A percentile compares a stretch with the other conserved stretches of the same genome.
Evolutionary conservation across 1,140 invertebrate genomes (phyloP).

Genomic region (Papilio polyxenes): DNA sequence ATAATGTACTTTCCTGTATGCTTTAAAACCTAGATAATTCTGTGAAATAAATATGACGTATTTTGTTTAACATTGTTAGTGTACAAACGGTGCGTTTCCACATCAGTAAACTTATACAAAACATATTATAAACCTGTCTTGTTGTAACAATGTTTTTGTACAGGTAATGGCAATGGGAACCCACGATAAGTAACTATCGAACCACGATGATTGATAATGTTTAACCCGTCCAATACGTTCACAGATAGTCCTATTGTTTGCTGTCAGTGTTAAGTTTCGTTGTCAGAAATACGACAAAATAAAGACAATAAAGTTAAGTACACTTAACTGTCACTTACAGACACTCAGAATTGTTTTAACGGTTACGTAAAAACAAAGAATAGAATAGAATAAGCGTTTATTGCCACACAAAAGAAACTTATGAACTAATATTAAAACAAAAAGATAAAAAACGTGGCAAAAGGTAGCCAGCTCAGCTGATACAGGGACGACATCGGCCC

Average conservation of each 20-base stretch:
- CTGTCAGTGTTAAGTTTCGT: neutral
- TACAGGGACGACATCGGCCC: too few species aligned
- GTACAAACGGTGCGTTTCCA: neutral
- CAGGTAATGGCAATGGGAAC: neutral
- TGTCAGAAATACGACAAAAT: neutral
- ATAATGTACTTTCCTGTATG: neutral
- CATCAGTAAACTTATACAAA: neutral
- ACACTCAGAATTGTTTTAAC: too few species aligned
- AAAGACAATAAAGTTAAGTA: too few species aligned
- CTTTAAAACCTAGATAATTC: neutral
- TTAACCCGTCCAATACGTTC: neutral
- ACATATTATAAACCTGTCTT: too few species aligned
- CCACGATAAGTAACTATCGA: neutral
- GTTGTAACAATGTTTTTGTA: neutral
- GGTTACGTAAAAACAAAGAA: too few species aligned
- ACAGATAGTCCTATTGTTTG: neutral
- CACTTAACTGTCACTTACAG: too few species aligned
- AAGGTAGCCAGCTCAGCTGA: too few species aligned
- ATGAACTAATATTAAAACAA: too few species aligned
- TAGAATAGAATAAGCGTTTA: too few species aligned
- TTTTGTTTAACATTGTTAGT: neutral
- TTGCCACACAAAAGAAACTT: too few species aligned
- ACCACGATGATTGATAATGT: neutral
- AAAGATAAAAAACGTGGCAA: too few species aligned
- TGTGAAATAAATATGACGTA: neutral